Conservation (phyloP, 64 coral and sea anemone genomes). For the Dendronephthya gigantea region DNA sequence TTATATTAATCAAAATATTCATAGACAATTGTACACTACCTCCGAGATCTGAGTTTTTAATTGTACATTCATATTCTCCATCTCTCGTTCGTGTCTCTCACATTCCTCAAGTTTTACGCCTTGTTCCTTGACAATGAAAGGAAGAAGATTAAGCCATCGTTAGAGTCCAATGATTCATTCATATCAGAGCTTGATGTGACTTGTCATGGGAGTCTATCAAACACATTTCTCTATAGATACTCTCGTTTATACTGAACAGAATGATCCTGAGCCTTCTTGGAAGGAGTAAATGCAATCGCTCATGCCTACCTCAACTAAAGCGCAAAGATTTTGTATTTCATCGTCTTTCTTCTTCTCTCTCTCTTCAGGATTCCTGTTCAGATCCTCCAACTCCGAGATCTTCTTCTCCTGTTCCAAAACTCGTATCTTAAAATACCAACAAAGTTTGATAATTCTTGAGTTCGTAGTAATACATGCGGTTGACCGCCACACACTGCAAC, state of each 20-base stretch:
- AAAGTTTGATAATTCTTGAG: too few relatives aligned
- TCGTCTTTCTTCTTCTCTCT: neutral
- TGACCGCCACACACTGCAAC: too few relatives aligned
- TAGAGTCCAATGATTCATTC: too few relatives aligned
- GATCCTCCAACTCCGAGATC: constrained; percentile 20
- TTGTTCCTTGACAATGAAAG: constrained; percentile 3
- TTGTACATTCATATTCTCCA: constrained; percentile 24
- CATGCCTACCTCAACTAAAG: neutral
- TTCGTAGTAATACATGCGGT: too few relatives aligned
- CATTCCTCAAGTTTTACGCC: constrained; percentile 8
- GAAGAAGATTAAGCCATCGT: too few relatives aligned
- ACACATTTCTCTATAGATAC: too few relatives aligned
- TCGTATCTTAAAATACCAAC: neutral
- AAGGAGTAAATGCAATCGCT: neutral
- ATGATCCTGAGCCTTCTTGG: neutral
- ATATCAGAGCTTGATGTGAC: too few relatives aligned
- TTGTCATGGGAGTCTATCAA: too few relatives aligned
- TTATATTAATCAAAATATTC: too few relatives aligned
- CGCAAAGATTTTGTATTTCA: neutral
- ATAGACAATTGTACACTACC: constrained; percentile 18
- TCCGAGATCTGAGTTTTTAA: constrained; percentile 49
- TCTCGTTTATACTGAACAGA: neutral
- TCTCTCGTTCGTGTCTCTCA: constrained; percentile 16
- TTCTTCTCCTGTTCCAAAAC: constrained; percentile 25
- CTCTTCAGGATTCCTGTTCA: constrained; percentile 18